These are phyloP conservation scores for Drosophila putrida DNA, from an alignment of 2,888 invertebrate genomes.

Conservation along the genomic window DNA sequence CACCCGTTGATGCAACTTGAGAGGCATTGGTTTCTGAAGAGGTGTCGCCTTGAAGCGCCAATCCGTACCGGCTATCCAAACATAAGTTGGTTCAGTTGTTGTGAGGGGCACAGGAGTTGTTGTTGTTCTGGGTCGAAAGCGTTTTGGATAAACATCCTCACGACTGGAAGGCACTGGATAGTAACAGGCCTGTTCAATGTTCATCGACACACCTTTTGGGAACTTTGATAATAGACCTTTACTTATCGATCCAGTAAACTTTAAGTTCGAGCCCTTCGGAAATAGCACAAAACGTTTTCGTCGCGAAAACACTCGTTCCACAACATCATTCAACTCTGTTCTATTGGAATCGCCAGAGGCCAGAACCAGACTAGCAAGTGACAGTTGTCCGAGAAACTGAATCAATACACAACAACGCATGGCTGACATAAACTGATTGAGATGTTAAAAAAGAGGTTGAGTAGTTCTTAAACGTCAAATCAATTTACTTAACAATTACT, in stretches of 20 bases:
- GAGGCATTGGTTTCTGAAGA: slow-evolving; percentile 62
- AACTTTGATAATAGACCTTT: slow-evolving; percentile 74
- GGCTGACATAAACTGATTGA: slow-evolving; percentile 63
- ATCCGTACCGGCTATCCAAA: slow-evolving; percentile 79
- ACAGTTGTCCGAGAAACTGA: slow-evolving; percentile 26
- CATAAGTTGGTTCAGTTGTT: slow-evolving; percentile 64
- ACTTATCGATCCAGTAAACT: slow-evolving; percentile 76
- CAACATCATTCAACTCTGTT: slow-evolving; percentile 60
- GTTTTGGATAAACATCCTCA: slow-evolving; percentile 81
- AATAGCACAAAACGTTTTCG: slow-evolving; percentile 80
- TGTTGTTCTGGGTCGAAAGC: slow-evolving; percentile 72
- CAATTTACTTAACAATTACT: slow-evolving; percentile 30
- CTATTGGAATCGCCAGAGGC: slow-evolving; percentile 17
- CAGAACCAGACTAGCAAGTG: slow-evolving; percentile 2
- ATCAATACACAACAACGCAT: slow-evolving; percentile 56
- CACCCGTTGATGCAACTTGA: slow-evolving; percentile 71
- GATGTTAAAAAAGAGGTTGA: slow-evolving; percentile 17
- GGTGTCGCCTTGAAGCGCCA: slow-evolving; percentile 79
- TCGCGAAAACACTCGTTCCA: slow-evolving; percentile 79
- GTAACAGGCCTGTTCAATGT: slow-evolving; percentile 78
- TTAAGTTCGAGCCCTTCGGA: slow-evolving; percentile 78
- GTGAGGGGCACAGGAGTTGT: slow-evolving; percentile 60
- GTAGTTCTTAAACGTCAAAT: slow-evolving; percentile 3
- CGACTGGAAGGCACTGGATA: slow-evolving; percentile 78
- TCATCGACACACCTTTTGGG: slow-evolving; percentile 74